Conservation (phyloP, 2,113 vertebrate genomes). For the Coryphaenoides rupestris region DNA sequence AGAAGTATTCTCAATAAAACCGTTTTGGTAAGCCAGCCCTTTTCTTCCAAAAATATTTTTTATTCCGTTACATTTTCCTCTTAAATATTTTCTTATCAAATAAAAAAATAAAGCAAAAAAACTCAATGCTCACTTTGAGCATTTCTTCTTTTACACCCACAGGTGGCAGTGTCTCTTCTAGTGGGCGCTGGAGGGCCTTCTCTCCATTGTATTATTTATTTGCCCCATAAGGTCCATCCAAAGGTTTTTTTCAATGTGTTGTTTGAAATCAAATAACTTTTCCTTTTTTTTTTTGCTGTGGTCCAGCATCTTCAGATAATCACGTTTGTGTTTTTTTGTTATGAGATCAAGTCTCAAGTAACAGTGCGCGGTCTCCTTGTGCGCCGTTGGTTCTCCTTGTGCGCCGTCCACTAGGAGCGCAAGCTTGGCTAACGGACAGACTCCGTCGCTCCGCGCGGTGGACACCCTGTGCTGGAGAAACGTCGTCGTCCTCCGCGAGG, state of each 20-base stretch:
- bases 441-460: neutral
- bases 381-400: constrained; percentile 11
- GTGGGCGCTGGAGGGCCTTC: constrained; percentile 56
- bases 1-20: constrained; percentile 50
- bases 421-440: neutral
- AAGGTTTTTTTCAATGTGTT: no score
- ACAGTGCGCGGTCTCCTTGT: constrained; percentile 7
- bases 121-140: constrained; percentile 48
- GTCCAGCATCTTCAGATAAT: neutral
- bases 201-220: constrained; percentile 42
- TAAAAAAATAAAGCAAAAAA: constrained; percentile 70
- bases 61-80: constrained; percentile 24
- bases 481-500: neutral
- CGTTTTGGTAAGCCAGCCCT: constrained; percentile 62
- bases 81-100: constrained; percentile 43
- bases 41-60: constrained; percentile 67
- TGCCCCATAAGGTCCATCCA: constrained; percentile 17
- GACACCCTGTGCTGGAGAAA: neutral
- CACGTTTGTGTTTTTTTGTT: constrained; percentile 1
- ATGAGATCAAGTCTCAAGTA: constrained; percentile 11
- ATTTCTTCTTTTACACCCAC: constrained; percentile 43
- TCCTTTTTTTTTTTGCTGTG: constrained; percentile 7
- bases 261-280: no score
- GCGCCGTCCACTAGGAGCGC: neutral
- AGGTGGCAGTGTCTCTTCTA: constrained; percentile 64